Evolutionary conservation across 2,113 vertebrate genomes (phyloP).

Genomic region (Tiliqua scincoides): DNA sequence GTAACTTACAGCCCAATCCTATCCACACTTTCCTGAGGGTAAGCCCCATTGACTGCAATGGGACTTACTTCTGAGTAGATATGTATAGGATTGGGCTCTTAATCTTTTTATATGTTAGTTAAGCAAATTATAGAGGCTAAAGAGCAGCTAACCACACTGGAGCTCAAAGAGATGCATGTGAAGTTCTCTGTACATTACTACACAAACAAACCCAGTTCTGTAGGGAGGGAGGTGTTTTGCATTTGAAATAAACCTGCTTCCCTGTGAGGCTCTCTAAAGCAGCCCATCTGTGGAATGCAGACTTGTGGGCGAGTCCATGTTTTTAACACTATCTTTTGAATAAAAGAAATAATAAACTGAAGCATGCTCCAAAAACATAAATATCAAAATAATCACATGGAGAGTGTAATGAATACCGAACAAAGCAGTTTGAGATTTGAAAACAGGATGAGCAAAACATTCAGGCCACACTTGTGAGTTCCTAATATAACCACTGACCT

Average conservation of each 20-base stretch:
- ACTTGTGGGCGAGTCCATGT: neutral
- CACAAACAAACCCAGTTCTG: constrained; percentile 9
- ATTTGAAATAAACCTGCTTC: neutral
- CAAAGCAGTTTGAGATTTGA: neutral
- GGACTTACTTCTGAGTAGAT: too few species aligned
- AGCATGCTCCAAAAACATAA: neutral
- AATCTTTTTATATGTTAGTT: constrained; percentile 19
- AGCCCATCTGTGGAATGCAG: neutral
- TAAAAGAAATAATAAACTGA: neutral
- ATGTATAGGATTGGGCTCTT: too few species aligned
- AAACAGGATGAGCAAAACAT: neutral
- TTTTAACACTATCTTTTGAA: neutral
- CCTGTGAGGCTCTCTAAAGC: neutral
- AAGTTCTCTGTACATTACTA: constrained; percentile 1
- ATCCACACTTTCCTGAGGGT: too few species aligned
- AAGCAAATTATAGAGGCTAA: neutral
- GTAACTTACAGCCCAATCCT: too few species aligned
- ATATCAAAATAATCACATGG: neutral
- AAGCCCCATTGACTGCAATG: too few species aligned
- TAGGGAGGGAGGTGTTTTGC: neutral
- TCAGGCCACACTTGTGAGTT: neutral
- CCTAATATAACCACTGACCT: neutral
- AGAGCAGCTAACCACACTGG: constrained; percentile 1
- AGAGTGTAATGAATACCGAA: neutral
- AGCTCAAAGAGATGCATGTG: neutral